These are phyloP conservation scores for Glaucomys volans DNA, from an alignment of 2,113 vertebrate genomes.

Conservation along the genomic window DNA sequence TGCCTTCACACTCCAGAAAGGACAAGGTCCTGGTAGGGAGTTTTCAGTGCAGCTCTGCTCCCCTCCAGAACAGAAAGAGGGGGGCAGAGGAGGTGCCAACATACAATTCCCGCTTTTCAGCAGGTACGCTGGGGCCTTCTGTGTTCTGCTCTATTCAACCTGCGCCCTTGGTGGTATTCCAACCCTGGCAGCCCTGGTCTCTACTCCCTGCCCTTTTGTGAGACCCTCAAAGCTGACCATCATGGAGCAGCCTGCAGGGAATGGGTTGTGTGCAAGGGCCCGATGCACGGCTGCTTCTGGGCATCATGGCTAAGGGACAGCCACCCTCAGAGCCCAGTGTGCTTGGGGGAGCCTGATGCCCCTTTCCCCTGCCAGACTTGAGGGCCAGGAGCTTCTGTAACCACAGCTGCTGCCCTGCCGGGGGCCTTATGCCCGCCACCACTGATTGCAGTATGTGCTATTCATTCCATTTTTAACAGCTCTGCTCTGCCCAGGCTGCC, in stretches of 20 bases:
- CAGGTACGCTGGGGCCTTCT: not conserved
- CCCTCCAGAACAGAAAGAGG: not conserved
- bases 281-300: not conserved
- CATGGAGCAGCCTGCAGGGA: not conserved
- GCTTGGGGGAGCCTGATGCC: not conserved
- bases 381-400: slow-evolving; percentile 31
- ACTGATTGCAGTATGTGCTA: slow-evolving; percentile 50
- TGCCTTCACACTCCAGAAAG: not conserved
- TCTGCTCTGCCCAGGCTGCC: slow-evolving; percentile 56
- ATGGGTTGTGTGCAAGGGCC: too few relatives aligned
- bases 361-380: not conserved
- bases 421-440: not conserved
- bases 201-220: rapidly evolving
- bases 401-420: slow-evolving; percentile 71
- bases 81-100: not conserved
- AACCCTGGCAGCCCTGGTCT: not conserved
- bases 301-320: not conserved
- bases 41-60: not conserved
- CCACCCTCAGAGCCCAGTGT: not conserved
- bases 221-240: not conserved
- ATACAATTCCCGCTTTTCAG: not conserved
- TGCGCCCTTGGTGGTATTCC: too few relatives aligned
- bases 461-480: slow-evolving; percentile 72
- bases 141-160: not conserved
- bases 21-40: not conserved